Percentiles rank a stretch among this genome's conserved stretches.
phyloP scores from a whole-genome alignment of 2,797 vertebrate species.

The Salmo trutta region DNA sequence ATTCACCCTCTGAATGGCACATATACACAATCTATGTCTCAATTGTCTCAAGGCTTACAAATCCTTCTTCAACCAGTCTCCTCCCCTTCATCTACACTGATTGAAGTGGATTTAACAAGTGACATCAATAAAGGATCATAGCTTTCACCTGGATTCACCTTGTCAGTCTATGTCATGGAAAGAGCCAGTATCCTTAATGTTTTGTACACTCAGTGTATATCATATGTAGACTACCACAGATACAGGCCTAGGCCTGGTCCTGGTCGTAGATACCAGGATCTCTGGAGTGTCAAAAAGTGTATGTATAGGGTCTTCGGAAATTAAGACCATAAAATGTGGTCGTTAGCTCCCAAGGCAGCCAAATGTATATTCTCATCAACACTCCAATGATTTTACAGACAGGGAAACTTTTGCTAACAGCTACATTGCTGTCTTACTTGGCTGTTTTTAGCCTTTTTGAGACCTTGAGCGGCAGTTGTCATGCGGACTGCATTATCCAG shows the following conservation, averaged over 20 bases:
- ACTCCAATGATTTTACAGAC: background rate
- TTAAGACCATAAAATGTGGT: background rate
- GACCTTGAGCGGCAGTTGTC: slow-evolving; percentile 41
- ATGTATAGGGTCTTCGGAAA: background rate
- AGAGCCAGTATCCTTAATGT: background rate
- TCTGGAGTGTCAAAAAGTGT: background rate
- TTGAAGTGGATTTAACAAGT: no score
- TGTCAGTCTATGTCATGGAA: no score
- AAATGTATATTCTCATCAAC: background rate
- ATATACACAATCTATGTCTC: no score
- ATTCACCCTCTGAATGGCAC: no score
- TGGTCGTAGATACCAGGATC: background rate
- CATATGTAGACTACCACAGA: background rate
- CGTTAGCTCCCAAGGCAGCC: background rate
- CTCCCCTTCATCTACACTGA: no score
- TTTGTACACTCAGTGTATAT: background rate
- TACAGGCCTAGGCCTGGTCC: background rate
- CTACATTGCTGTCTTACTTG: background rate
- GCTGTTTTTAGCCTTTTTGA: slow-evolving; percentile 5
- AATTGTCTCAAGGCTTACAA: no score
- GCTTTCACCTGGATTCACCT: no score
- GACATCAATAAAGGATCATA: no score
- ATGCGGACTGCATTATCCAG: slow-evolving; percentile 46
- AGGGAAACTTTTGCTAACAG: background rate
- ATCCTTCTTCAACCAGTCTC: no score